Evolutionary conservation across 2,113 vertebrate species (phyloP), one percentile per base, ranked within the genome.

Genomic region (Prolemur simus): DNA sequence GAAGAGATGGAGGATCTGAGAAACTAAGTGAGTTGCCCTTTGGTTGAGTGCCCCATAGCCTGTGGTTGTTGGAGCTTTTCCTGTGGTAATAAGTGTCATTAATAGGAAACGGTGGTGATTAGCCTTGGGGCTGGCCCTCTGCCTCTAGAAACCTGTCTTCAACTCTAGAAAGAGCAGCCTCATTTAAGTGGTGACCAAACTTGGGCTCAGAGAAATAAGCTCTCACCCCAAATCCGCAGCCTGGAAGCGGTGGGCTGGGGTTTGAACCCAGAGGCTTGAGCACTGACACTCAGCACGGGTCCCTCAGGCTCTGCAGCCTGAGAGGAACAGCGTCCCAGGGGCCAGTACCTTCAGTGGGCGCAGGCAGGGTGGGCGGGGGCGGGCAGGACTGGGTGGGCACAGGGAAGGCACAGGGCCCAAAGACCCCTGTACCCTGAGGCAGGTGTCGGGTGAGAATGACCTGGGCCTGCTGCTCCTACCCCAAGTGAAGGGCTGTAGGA

Each of bases 401-500:
- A 29, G 27, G n/a, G 69, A 12, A 3, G 45, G 85, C 1, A 0
- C 0, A 1, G 66, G 2, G 37, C 2, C 23, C 27, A 11, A 37
- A 76, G 77, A 3, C 80, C 29, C 32, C 34, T 0, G 1, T 8
- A 17, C 32, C 8, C n/a, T 0, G 0, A 32, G 64, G 52, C 66
- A 56, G 71, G 37, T 45, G 34, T 20, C 0, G 34, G 45, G 2
- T n/a, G 25, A 32, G 27, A 6, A 4, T 2, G 21, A 27, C 15
- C 63, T 0, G 17, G 49, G n/a, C 63, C 71, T 7, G 0, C 2
- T 0, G 66, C 1, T 12, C 34, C 21, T 45, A 2, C 10, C 54
- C 21, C 0, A 0, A 2, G 0, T 0, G 0, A 6, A 27, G 0
- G 1, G 29, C 69, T 52, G 18, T 37, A 7, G n/a, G 64, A 23